These are phyloP conservation scores for Spicauda simplicius DNA, from an alignment of 2,888 invertebrate species.

Conservation along the genomic window DNA sequence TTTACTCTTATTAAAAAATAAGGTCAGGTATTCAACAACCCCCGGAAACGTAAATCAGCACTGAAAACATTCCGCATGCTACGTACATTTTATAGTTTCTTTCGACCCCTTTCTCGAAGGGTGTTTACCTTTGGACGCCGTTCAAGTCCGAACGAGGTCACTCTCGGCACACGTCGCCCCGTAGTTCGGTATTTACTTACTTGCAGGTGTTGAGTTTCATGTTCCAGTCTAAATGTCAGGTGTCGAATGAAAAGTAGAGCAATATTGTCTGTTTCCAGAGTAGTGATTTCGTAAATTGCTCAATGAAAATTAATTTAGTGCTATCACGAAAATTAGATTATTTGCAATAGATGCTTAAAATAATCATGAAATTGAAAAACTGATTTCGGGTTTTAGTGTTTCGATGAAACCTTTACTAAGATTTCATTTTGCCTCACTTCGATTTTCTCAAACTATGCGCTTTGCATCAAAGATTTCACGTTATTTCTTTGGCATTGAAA, in stretches of 20 bases:
- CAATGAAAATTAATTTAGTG: no score
- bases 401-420: no score
- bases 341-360: no score
- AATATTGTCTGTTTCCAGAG: neutral
- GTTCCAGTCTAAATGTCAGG: neutral
- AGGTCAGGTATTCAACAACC: constrained; percentile 14
- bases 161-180: neutral
- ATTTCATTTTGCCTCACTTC: no score
- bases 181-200: neutral
- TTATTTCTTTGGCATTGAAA: neutral
- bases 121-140: constrained; percentile 35
- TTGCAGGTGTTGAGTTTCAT: neutral
- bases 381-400: no score
- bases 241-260: neutral
- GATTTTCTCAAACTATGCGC: neutral
- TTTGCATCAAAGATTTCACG: constrained; percentile 5
- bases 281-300: no score
- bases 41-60: constrained; percentile 23
- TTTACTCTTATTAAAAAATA: constrained; percentile 7
- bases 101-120: constrained; percentile 32
- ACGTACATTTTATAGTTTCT: constrained; percentile 11
- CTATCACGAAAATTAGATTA: no score
- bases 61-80: constrained; percentile 14
- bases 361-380: no score
- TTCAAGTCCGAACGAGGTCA: constrained; percentile 27